Evolutionary conservation across 2,888 invertebrate species (phyloP).

Genomic region (Oligia strigilis): DNA sequence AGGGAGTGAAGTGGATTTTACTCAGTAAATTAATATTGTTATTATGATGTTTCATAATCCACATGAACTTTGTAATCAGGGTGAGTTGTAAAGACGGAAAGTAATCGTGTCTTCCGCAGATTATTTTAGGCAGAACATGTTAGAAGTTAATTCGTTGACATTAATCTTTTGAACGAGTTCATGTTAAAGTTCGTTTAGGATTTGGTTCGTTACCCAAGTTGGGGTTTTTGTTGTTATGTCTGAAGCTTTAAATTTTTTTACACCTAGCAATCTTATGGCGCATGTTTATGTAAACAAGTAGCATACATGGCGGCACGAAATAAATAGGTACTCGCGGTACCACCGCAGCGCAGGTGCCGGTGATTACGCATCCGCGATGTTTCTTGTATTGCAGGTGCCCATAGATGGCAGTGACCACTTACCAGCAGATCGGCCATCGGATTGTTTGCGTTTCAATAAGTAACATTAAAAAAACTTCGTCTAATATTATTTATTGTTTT

Average conservation of each 20-base stretch:
- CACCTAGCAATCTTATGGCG: not conserved
- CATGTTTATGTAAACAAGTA: not conserved
- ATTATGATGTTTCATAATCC: slow-evolving; percentile 26
- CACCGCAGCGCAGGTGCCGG: not conserved
- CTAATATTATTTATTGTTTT: not conserved
- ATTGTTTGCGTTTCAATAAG: not conserved
- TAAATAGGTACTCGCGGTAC: not conserved
- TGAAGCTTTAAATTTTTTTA: not conserved
- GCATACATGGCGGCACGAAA: not conserved
- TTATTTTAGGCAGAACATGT: slow-evolving; percentile 7
- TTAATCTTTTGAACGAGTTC: slow-evolving; percentile 24
- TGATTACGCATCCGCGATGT: not conserved
- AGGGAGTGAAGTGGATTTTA: slow-evolving; percentile 13
- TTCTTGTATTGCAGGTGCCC: not conserved
- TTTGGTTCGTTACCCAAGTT: slow-evolving; percentile 24
- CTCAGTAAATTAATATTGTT: slow-evolving; percentile 33
- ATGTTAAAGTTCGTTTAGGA: not conserved
- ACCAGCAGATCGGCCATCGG: not conserved
- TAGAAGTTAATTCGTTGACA: slow-evolving; percentile 17
- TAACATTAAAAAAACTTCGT: not conserved
- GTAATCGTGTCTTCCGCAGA: slow-evolving; percentile 18
- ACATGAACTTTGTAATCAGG: slow-evolving; percentile 40
- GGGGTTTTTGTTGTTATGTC: not conserved
- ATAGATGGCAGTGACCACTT: not conserved
- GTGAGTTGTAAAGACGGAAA: slow-evolving; percentile 15